Conservation (phyloP, 23 tunicate species). For the Halocynthia roretzi region DNA sequence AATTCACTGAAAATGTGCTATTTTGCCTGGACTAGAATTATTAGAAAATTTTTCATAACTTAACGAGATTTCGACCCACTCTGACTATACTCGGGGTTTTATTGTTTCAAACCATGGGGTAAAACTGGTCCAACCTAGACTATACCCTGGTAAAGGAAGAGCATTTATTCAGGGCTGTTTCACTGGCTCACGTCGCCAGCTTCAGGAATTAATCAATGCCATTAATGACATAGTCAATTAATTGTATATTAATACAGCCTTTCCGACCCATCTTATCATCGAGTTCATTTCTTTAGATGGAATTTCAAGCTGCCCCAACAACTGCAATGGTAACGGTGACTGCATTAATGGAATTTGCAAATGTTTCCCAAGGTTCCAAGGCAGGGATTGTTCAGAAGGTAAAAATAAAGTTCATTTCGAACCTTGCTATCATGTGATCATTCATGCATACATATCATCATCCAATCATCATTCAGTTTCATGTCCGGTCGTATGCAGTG, state of each 20-base stretch:
- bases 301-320: slow-evolving; percentile 54
- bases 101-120: no score
- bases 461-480: slow-evolving; percentile 29
- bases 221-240: no score
- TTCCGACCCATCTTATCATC: background rate
- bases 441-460: no score
- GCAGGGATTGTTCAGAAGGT: slow-evolving; percentile 83
- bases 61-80: no score
- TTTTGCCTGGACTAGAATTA: no score
- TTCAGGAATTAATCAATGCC: background rate
- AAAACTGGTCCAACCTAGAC: no score
- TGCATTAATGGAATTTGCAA: slow-evolving; percentile 63
- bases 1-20: no score
- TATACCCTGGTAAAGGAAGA: no score
- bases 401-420: background rate
- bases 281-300: slow-evolving; percentile 19
- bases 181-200: background rate
- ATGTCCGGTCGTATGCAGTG: slow-evolving; percentile 74
- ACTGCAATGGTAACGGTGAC: slow-evolving; percentile 77
- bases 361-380: slow-evolving; percentile 75
- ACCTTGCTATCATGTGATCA: background rate
- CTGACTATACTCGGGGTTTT: no score
- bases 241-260: background rate
- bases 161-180: no score
- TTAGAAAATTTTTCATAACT: no score